These are phyloP conservation scores for Helarctos malayanus DNA, from an alignment of 2,797 vertebrate genomes.

Conservation along the genomic window DNA sequence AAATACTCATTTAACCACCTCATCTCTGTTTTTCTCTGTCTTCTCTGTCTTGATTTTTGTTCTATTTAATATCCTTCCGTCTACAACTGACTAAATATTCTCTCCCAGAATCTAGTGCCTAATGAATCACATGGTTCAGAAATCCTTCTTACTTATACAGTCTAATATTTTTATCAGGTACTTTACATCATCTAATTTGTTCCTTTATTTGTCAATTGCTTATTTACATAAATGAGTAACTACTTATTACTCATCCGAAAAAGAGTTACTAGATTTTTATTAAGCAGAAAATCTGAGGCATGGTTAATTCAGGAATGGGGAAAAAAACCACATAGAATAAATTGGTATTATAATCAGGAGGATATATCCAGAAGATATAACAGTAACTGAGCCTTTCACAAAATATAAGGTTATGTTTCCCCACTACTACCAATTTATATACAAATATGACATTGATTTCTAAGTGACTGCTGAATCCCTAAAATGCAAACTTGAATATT, in stretches of 20 bases:
- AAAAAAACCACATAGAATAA: background rate
- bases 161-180: slow-evolving; percentile 42
- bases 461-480: background rate
- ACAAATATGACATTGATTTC: background rate
- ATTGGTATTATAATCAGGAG: background rate
- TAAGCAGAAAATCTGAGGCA: slow-evolving; percentile 17
- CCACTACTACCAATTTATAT: background rate
- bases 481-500: background rate
- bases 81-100: background rate
- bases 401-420: background rate
- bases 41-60: background rate
- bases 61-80: background rate
- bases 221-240: slow-evolving; percentile 20
- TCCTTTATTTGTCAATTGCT: slow-evolving; percentile 12
- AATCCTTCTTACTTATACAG: background rate
- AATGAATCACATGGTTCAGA: background rate
- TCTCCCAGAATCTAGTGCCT: background rate
- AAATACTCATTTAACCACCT: background rate
- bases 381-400: background rate
- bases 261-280: slow-evolving; percentile 4
- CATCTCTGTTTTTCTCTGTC: background rate
- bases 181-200: background rate
- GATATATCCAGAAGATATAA: background rate
- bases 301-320: background rate
- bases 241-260: background rate